Base-by-base conservation (phyloP, 2,888 invertebrate genomes). In the Corythucha ciliata region DNA sequence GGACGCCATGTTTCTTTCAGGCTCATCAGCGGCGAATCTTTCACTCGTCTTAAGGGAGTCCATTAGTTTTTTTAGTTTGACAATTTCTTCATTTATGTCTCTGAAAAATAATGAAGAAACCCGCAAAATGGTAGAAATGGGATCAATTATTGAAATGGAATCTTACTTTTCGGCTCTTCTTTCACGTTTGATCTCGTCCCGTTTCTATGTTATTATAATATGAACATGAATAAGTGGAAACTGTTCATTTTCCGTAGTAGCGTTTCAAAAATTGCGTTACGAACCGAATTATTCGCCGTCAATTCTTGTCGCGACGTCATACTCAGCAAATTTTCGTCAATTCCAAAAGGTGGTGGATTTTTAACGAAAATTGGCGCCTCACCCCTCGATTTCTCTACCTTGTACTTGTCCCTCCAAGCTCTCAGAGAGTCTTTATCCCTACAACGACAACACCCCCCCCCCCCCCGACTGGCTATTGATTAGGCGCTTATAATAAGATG, bases 21-120 rank as follows among this genome's bases (percentile, higher is more conserved):
- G 33, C 5, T 33, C 33, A 33, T 33, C 33, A 33, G 33, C 18
- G 14, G 14, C 14, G 14, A 14, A 3, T 33, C 18, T 33, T 7
- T 33, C 18, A 7, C 14, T 18, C 33, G 18, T 33, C 18, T 33
- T 18, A 16, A 33, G 8, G n/a, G n/a, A n/a, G n/a, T n/a, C n/a
- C 3, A 33, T 14, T 5, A 18, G 18, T 33, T 33, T 4, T 42
- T 6, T 26, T 3, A 42, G 10, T 14, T 26, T 12, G 8, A 12
- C 42, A 7, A 42, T 42, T 20, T 26, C 42, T 26, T 26, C 42
- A 22, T 42, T 26, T 14, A 14, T 18, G 27, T 24, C 21, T 42
- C 26, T 26, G n/a, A 5, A 33, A 33, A 33, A 33, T 5, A 33
- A 33, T 5, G 5, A 33, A 5, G 14, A 33, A 33, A n/a, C n/a